phyloP scores from a whole-genome alignment of 2,797 vertebrate genomes.

The Thunnus albacares region DNA sequence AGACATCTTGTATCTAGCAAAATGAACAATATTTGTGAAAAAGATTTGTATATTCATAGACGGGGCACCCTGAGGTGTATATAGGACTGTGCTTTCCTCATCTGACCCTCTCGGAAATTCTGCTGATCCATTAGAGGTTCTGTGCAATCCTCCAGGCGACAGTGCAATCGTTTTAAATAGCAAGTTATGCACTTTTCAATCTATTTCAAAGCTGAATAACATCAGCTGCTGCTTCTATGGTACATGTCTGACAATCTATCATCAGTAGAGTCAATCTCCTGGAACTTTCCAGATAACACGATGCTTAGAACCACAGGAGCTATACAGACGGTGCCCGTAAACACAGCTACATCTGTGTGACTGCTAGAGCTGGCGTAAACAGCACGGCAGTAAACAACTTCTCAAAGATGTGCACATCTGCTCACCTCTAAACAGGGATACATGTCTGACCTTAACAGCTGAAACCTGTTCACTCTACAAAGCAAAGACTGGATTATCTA shows the following conservation, averaged over 20 bases:
- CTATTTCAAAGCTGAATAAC: slow-evolving; percentile 5
- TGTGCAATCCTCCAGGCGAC: slow-evolving; percentile 11
- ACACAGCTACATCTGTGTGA: slow-evolving; percentile 37
- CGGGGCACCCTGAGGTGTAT: neutral
- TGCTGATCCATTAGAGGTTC: slow-evolving; percentile 5
- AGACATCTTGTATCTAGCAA: no score
- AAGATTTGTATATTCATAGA: no score
- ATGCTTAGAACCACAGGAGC: slow-evolving; percentile 6
- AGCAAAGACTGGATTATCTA: slow-evolving; percentile 36
- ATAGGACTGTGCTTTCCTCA: slow-evolving; percentile 3
- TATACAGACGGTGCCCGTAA: slow-evolving; percentile 4
- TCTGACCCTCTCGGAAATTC: slow-evolving; percentile 21
- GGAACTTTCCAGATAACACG: slow-evolving; percentile 11
- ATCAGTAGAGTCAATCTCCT: neutral
- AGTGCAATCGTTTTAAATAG: neutral
- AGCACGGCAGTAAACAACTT: slow-evolving; percentile 15
- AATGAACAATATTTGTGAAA: no score
- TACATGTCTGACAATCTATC: neutral
- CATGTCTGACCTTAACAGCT: slow-evolving; percentile 36
- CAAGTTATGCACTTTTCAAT: neutral
- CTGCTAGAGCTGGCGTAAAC: slow-evolving; percentile 18
- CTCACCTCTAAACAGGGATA: slow-evolving; percentile 37
- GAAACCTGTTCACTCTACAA: slow-evolving; percentile 36
- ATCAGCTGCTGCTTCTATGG: neutral
- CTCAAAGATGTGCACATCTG: slow-evolving; percentile 42